phyloP scores from a whole-genome alignment of 2,797 vertebrate genomes.

The Cossypha niveicapilla region DNA sequence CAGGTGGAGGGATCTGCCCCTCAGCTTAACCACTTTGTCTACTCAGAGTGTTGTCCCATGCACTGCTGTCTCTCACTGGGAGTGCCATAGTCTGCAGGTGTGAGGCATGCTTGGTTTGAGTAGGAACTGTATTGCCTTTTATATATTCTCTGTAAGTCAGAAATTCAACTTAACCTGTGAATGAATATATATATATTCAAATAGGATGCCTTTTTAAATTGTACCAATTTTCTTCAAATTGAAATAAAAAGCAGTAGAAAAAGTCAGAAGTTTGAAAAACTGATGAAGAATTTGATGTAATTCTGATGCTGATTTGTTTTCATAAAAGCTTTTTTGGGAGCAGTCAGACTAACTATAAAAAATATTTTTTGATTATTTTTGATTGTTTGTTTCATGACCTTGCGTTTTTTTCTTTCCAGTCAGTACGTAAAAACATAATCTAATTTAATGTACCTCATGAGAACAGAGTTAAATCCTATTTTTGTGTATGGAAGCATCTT shows the following conservation, averaged over 20 bases:
- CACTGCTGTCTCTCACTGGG: not conserved
- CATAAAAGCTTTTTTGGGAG: constrained; percentile 16
- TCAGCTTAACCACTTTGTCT: not conserved
- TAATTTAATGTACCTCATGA: not conserved
- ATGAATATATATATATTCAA: not conserved
- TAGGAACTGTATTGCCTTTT: not conserved
- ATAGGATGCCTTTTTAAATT: not conserved
- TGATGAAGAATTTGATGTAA: not conserved
- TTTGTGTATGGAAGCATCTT: not conserved
- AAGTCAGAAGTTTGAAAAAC: not conserved
- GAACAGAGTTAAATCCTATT: not conserved
- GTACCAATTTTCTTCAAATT: not conserved
- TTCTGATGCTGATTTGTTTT: constrained; percentile 14
- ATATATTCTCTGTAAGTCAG: not conserved
- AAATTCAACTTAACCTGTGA: not conserved
- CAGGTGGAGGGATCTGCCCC: not conserved
- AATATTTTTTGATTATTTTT: not conserved
- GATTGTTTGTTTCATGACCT: not conserved
- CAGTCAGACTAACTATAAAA: not conserved
- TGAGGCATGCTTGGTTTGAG: not conserved
- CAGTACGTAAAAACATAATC: not conserved
- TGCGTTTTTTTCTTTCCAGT: not conserved
- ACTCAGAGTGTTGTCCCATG: not conserved
- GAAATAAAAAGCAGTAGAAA: not conserved
- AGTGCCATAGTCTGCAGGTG: not conserved